phyloP scores from a whole-genome alignment of 1,140 invertebrate genomes.

The Drosophila arizonae region DNA sequence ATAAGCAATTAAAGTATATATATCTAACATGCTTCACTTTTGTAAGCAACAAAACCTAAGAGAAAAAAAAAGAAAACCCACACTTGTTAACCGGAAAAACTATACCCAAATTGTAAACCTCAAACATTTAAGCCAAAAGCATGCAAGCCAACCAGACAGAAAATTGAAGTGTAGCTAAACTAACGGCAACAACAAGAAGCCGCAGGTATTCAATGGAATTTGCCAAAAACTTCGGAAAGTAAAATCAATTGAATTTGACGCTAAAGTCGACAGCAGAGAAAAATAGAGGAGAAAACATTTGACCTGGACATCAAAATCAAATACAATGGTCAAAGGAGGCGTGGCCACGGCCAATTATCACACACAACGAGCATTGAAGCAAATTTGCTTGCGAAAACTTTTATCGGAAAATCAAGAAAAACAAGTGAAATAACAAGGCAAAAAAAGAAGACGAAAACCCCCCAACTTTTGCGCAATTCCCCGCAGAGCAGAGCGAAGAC shows the following conservation, averaged over 20 bases:
- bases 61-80: not conserved
- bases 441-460: slow-evolving; percentile 6
- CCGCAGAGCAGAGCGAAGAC: slow-evolving; percentile 8
- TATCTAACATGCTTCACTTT: too few species aligned
- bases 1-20: slow-evolving; percentile 11
- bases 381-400: slow-evolving; percentile 71
- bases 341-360: slow-evolving; percentile 73
- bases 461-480: slow-evolving; percentile 31
- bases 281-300: slow-evolving; percentile 44
- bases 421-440: slow-evolving; percentile 34
- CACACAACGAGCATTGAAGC: slow-evolving; percentile 61
- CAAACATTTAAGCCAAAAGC: slow-evolving; percentile 29
- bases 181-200: slow-evolving; percentile 7
- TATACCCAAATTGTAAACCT: slow-evolving; percentile 10
- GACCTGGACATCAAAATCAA: slow-evolving; percentile 7
- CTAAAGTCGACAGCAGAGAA: slow-evolving; percentile 3
- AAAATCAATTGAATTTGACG: slow-evolving; percentile 77
- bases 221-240: slow-evolving; percentile 25
- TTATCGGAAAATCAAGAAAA: slow-evolving; percentile 55
- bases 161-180: slow-evolving; percentile 12
- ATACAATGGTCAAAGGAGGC: slow-evolving; percentile 55
- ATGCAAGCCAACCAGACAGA: not conserved
- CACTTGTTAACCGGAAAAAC: slow-evolving; percentile 16
- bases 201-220: slow-evolving; percentile 22
- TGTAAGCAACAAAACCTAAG: not conserved